These are phyloP conservation scores for Tachyglossus aculeatus DNA, from an alignment of 2,797 vertebrate genomes.

Conservation along the genomic window DNA sequence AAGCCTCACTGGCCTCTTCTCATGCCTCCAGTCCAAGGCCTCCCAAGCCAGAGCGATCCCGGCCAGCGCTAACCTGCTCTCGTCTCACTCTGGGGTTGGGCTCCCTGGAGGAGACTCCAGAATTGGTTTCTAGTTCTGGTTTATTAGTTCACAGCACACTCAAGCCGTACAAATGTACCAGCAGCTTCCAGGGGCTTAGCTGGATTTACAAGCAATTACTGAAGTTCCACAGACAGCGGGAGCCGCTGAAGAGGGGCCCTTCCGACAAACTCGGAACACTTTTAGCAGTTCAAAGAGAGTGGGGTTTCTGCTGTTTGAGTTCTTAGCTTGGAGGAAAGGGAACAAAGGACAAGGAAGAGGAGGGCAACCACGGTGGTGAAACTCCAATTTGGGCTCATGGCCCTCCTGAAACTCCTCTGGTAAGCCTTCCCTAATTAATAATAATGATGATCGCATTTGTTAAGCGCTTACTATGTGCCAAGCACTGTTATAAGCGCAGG, in stretches of 20 bases:
- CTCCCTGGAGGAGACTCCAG: conserved; percentile 16
- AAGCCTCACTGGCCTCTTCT: too few relatives aligned
- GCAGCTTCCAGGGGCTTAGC: conserved; percentile 12
- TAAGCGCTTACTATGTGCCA: background rate
- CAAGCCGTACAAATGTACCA: conserved; percentile 16
- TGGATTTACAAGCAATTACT: conserved; percentile 39
- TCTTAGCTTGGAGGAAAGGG: accelerated
- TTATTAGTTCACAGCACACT: conserved; percentile 23
- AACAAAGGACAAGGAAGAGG: too few relatives aligned
- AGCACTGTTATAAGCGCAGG: background rate
- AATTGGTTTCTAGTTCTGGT: conserved; percentile 7
- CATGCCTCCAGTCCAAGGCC: too few relatives aligned
- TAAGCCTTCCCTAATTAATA: too few relatives aligned
- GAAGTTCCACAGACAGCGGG: background rate
- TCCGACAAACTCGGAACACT: background rate
- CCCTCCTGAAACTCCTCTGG: too few relatives aligned
- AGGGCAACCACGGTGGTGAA: too few relatives aligned
- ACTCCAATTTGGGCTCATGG: too few relatives aligned
- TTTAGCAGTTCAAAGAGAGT: background rate
- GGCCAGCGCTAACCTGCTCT: background rate
- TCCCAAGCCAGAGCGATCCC: background rate
- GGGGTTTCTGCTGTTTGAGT: accelerated
- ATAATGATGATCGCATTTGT: accelerated
- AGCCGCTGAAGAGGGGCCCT: background rate
- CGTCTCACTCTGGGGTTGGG: background rate